Evolutionary conservation across 2,888 invertebrate species (phyloP).

Genomic region (Synergus japonicus): DNA sequence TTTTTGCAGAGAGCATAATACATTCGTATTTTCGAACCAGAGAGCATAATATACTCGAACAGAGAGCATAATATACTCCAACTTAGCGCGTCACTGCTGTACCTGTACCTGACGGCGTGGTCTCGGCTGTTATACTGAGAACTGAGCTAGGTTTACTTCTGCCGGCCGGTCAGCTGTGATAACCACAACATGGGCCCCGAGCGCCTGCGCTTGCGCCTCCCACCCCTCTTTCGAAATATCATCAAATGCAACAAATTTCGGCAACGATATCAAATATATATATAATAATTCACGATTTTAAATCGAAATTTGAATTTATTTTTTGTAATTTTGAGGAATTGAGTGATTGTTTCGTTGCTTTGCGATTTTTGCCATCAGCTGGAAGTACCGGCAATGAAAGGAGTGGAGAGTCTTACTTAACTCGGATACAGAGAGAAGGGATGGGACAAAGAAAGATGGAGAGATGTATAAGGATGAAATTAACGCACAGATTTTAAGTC

Average conservation of each 20-base stretch:
- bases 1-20: conserved; percentile 60
- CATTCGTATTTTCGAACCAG: conserved; percentile 43
- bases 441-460: conserved; percentile 23
- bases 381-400: conserved; percentile 17
- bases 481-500: not conserved
- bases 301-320: not conserved
- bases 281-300: not conserved
- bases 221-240: conserved; percentile 41
- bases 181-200: conserved; percentile 79
- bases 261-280: not conserved
- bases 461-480: not conserved
- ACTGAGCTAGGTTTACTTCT: conserved; percentile 64
- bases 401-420: conserved; percentile 4
- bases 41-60: conserved; percentile 52
- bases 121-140: not conserved
- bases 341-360: not conserved
- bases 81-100: conserved; percentile 56
- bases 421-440: not conserved
- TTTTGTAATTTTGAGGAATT: not conserved
- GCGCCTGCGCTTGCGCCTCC: no score
- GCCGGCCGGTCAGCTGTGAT: conserved; percentile 77
- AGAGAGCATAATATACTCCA: conserved; percentile 60
- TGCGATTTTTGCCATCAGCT: conserved; percentile 6
- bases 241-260: not conserved
- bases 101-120: not conserved